Conservation (phyloP, 2,797 vertebrate species). For the Pampus argenteus region DNA sequence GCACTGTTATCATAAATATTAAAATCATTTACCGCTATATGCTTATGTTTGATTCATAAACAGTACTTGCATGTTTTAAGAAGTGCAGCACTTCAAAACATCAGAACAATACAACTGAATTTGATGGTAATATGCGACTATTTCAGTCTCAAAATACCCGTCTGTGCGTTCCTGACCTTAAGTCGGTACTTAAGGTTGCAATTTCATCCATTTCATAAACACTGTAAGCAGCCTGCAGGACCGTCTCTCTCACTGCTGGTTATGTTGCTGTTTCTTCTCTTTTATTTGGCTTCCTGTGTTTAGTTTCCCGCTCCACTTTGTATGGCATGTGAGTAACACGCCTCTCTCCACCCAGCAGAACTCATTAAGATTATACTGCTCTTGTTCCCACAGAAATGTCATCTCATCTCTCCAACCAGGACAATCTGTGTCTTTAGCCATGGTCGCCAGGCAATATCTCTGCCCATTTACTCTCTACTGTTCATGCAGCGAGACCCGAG, state of each 20-base stretch:
- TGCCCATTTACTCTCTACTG: conserved; percentile 78
- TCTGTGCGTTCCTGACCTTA: conserved; percentile 16
- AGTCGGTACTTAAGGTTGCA: conserved; percentile 3
- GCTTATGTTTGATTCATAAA: too few species aligned
- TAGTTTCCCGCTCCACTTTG: conserved; percentile 52
- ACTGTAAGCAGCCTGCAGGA: conserved; percentile 31
- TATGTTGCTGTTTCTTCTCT: conserved; percentile 15
- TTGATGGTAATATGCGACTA: conserved; percentile 21
- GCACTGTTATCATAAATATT: too few species aligned
- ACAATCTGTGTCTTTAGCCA: conserved; percentile 83
- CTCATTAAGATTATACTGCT: conserved; percentile 92
- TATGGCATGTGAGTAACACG: conserved; percentile 66
- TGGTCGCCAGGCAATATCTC: conserved; percentile 79
- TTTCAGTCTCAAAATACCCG: conserved; percentile 26
- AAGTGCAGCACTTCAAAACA: not conserved
- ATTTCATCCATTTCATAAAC: conserved; percentile 50
- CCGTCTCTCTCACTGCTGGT: conserved; percentile 19
- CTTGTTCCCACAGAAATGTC: conserved; percentile 85
- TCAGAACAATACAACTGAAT: too few species aligned
- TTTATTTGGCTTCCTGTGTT: conserved; percentile 52
- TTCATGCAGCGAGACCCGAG: conserved; percentile 69
- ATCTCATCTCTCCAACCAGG: conserved; percentile 81
- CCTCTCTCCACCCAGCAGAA: conserved; percentile 84
- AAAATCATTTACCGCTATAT: too few species aligned
- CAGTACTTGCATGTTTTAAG: not conserved